phyloP scores from a whole-genome alignment of 2,797 vertebrate species.

The Tinamus major region DNA sequence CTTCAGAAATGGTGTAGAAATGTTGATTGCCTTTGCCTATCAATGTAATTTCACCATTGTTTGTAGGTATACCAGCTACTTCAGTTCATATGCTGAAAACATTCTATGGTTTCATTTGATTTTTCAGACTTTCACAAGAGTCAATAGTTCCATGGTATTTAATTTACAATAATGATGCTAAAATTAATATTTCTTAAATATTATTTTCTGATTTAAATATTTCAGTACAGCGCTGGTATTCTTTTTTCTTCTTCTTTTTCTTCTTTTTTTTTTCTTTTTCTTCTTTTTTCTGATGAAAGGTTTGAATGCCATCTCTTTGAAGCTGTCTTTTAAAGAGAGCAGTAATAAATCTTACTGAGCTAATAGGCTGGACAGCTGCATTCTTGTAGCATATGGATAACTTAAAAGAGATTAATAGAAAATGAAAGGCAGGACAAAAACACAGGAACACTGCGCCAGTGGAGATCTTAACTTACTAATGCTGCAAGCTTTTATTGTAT shows the following conservation, averaged over 20 bases:
- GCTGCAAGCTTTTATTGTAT: neutral
- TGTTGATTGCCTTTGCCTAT: neutral
- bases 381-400: neutral
- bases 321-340: neutral
- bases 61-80: neutral
- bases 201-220: neutral
- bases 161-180: neutral
- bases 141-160: accelerated
- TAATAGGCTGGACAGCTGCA: neutral
- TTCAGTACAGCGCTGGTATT: neutral
- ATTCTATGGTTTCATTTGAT: neutral
- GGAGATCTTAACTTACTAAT: neutral
- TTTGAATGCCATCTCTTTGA: neutral
- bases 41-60: neutral
- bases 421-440: neutral
- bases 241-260: too few relatives aligned
- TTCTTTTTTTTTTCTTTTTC: too few relatives aligned
- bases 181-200: neutral
- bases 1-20: neutral
- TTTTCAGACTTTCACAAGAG: neutral
- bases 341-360: neutral
- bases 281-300: neutral
- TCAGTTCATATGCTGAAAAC: neutral
- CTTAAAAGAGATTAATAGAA: neutral
- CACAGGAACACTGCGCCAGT: neutral